Evolutionary conservation across 1,140 invertebrate genomes (phyloP), one percentile per base, ranked within the genome.

Genomic region (Leptinotarsa texana): DNA sequence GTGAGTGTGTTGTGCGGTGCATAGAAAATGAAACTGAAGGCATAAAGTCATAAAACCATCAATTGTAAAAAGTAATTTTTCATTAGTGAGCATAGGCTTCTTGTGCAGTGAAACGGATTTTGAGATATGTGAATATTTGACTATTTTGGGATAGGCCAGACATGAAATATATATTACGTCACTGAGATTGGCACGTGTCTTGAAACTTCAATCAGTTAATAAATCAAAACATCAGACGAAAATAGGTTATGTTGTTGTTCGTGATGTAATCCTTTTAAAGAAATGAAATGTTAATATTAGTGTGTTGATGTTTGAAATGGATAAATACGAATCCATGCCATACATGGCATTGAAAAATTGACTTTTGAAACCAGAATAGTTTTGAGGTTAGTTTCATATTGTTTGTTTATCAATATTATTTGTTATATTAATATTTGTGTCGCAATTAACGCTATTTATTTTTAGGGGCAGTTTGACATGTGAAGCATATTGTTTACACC

Each of bases 261-360:
- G 75, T 77, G 77, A 77, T 79, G 77, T 79, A 79, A 79, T 79
- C 77, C 74, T 42, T 75, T 68, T 69, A 72, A 77, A 75, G 71
- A 69, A 68, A 70, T 73, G n/a, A 18, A 73, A 71, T 66, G 75
- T 66, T 77, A 79, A 79, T 77, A 79, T 79, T 79, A 77, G 75
- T 75, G 70, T 77, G 69, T 73, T 72, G 75, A 74, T 76, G 65
- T 74, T 76, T 71, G 17, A 72, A 21, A 70, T 68, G 66, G 22
- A 68, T 42, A 48, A 68, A 57, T 57, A 48, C 18, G 33, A 68
- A 57, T 57, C 51, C 15, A 17, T 57, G 51, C 51, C 51, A 18
- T n/a, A 42, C 33, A 42, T 11, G 33, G 33, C 8, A 42, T 42
- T 42, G 33, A 11, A 4, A 2, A 42, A 42, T 42, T 42, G 8